Percentiles rank a stretch among this genome's conserved stretches.
These are phyloP conservation scores for Ambastaia sidthimunki DNA, from an alignment of 2,797 vertebrate genomes.

Conservation along the genomic window DNA sequence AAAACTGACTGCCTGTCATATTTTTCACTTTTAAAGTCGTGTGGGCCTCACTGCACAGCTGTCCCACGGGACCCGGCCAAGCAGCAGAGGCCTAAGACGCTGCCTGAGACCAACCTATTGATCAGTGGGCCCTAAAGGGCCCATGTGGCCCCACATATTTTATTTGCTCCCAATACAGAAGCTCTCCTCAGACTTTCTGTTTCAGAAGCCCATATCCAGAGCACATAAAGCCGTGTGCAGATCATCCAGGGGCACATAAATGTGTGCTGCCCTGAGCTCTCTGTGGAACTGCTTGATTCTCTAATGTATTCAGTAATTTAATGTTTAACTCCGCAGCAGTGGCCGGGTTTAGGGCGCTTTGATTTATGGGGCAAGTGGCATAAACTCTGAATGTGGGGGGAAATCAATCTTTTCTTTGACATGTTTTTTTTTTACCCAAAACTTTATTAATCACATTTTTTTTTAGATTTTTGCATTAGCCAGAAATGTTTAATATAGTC, in stretches of 20 bases:
- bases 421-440: background rate
- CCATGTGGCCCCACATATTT: conserved; percentile 33
- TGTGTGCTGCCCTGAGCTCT: conserved; percentile 29
- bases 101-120: conserved; percentile 45
- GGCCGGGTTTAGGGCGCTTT: conserved; percentile 34
- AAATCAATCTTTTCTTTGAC: conserved; percentile 41
- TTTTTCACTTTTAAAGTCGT: conserved; percentile 56
- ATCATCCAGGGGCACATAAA: conserved; percentile 39
- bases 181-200: conserved; percentile 29
- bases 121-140: conserved; percentile 39
- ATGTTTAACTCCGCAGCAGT: conserved; percentile 46
- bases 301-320: conserved; percentile 57
- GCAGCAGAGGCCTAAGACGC: conserved; percentile 17
- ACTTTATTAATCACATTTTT: conserved; percentile 23
- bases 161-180: conserved; percentile 29
- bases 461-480: background rate
- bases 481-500: background rate
- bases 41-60: conserved; percentile 48
- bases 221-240: conserved; percentile 39
- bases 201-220: conserved; percentile 44
- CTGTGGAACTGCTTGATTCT: conserved; percentile 40
- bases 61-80: conserved; percentile 46
- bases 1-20: conserved; percentile 63
- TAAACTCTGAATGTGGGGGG: conserved; percentile 23
- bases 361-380: conserved; percentile 41